phyloP scores from a whole-genome alignment of 2,113 vertebrate species.

The Salvator merianae region DNA sequence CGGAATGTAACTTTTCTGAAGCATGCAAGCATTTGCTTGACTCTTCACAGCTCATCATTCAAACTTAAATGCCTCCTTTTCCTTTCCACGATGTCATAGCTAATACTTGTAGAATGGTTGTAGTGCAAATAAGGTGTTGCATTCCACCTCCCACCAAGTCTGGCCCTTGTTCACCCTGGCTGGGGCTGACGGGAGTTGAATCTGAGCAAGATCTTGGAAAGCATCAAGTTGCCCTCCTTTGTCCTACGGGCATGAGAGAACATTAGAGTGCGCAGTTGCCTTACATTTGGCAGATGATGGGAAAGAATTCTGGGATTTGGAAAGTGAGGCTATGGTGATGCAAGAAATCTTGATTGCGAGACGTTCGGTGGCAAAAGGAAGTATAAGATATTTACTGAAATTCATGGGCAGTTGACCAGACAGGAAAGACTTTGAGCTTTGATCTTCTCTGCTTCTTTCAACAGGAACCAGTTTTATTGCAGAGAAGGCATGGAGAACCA shows the following conservation, averaged over 20 bases:
- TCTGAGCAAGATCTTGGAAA: no score
- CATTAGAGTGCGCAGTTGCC: no score
- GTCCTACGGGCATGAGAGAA: no score
- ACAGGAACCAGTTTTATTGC: background rate
- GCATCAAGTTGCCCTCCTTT: no score
- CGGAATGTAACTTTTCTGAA: background rate
- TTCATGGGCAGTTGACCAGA: background rate
- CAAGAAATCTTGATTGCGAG: background rate
- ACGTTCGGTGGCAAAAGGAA: background rate
- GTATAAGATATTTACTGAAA: background rate
- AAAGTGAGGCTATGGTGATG: constrained; percentile 21
- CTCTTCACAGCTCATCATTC: background rate
- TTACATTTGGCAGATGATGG: background rate
- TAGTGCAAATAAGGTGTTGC: no score
- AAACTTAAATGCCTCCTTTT: background rate
- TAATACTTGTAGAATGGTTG: no score
- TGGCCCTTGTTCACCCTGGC: background rate
- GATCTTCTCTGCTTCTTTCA: background rate
- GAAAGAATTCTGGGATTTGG: background rate
- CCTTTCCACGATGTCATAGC: no score
- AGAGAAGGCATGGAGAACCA: no score
- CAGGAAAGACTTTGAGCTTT: background rate
- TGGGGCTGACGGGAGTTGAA: no score
- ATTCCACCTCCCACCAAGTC: no score
- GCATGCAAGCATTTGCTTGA: background rate